These are phyloP conservation scores for Salpingus planirostris DNA, from an alignment of 2,888 invertebrate species.

Conservation along the genomic window DNA sequence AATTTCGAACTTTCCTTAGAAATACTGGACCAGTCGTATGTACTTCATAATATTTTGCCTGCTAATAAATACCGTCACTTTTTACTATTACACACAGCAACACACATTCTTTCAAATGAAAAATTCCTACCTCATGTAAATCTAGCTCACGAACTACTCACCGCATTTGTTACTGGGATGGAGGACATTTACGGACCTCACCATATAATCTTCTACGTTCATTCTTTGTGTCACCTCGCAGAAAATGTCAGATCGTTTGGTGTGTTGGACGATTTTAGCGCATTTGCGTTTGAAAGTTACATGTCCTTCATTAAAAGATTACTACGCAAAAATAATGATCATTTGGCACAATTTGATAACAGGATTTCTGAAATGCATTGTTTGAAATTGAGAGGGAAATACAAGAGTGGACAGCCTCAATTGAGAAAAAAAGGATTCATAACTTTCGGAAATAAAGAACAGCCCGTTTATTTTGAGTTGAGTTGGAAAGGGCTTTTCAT, in stretches of 20 bases:
- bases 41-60: neutral
- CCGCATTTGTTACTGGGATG: neutral
- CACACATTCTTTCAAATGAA: neutral
- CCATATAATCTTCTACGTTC: neutral
- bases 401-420: too few relatives aligned
- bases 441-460: too few relatives aligned
- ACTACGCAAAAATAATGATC: neutral
- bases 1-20: constrained; percentile 1
- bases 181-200: neutral
- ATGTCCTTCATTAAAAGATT: neutral
- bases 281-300: constrained; percentile 1
- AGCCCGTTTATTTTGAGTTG: too few relatives aligned
- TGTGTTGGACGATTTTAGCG: neutral
- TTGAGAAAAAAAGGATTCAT: too few relatives aligned
- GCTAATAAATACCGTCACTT: neutral
- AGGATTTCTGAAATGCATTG: neutral
- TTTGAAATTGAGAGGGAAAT: too few relatives aligned
- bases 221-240: neutral
- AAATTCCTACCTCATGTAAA: neutral
- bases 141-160: neutral
- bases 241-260: neutral
- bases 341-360: neutral
- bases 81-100: neutral
- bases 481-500: too few relatives aligned
- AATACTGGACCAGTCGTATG: neutral